Evolutionary conservation across 1,140 invertebrate species (phyloP).

Genomic region (Ceratosolen solmsi): DNA sequence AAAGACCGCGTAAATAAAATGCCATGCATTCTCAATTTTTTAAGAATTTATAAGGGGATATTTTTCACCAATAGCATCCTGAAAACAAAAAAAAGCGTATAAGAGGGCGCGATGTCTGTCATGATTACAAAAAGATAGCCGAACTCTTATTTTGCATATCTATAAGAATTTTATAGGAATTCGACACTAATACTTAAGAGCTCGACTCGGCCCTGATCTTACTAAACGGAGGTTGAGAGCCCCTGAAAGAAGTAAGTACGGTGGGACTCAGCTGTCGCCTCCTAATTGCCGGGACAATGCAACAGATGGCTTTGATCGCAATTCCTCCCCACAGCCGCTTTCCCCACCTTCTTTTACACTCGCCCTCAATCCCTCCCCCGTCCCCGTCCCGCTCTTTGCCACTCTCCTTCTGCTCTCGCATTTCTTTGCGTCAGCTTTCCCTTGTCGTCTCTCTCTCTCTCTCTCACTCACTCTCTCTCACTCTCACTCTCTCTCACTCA

Average conservation of each 20-base stretch:
- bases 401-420: conserved; percentile 7
- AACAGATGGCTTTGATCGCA: conserved; percentile 75
- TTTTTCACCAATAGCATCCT: too few relatives aligned
- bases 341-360: conserved; percentile 32
- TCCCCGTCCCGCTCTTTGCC: not conserved
- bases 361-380: not conserved
- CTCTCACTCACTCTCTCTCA: not conserved
- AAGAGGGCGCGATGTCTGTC: too few relatives aligned
- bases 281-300: conserved; percentile 75
- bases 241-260: conserved; percentile 71
- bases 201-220: not conserved
- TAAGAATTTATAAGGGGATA: too few relatives aligned
- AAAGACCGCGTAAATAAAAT: too few relatives aligned
- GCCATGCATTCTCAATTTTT: too few relatives aligned
- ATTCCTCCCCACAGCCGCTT: conserved; percentile 56
- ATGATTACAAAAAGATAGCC: not conserved
- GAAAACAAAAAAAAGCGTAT: too few relatives aligned
- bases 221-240: conserved; percentile 60
- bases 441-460: not conserved
- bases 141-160: not conserved
- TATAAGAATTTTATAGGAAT: not conserved
- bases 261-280: conserved; percentile 73
- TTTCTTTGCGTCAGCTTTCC: not conserved
- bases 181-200: not conserved
- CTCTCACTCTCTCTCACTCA: not conserved